Evolutionary conservation across 2,113 vertebrate genomes (phyloP), one percentile per base, ranked within the genome.

Genomic region (Oncorhynchus kisutch): DNA sequence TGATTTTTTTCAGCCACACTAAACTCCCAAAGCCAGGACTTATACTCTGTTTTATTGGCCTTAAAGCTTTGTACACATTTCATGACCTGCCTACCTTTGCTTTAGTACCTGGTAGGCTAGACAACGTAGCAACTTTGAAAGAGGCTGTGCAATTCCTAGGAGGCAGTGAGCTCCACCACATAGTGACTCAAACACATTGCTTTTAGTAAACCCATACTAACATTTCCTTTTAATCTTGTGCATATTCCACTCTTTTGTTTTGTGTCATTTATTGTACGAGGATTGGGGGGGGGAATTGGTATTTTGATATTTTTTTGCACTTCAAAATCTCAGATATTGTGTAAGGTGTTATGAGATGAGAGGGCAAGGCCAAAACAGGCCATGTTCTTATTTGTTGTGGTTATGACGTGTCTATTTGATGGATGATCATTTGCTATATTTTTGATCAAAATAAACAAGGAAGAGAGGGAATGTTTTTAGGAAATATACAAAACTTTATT

Each of bases 161-260:
- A 8, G 67, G 83, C 66, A 70, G 57, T 45, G 18, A n/a, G 22
- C 22, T 25, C 22, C 20, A 29, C 65, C 5, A 12, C 24, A 16
- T 67, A 27, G 8, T 25, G 25, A 67, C 65, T 64, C 62, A 12
- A 64, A 11, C 65, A 14, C 22, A 18, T 67, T 27, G 22, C 67
- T 80, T 78, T 78, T 77, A 77, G 70, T 76, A 77, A 78, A 81
- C 79, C 66, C 39, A 75, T 75, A 80, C 81, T 70, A 65, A 22
- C 54, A 68, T 79, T 64, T 60, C 11, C 79, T 84, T 83, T 80
- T 74, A 85, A 76, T 71, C 9, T 70, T 1, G 71, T 86, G 83
- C 80, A 83, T 78, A 78, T 87, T 75, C 76, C 72, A 76, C 70
- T 39, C 27, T 66, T 81, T 70, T 88, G 84, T 88, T 88, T 60